phyloP scores from a whole-genome alignment of 2,888 invertebrate genomes.

The Drosophila ezoana region DNA sequence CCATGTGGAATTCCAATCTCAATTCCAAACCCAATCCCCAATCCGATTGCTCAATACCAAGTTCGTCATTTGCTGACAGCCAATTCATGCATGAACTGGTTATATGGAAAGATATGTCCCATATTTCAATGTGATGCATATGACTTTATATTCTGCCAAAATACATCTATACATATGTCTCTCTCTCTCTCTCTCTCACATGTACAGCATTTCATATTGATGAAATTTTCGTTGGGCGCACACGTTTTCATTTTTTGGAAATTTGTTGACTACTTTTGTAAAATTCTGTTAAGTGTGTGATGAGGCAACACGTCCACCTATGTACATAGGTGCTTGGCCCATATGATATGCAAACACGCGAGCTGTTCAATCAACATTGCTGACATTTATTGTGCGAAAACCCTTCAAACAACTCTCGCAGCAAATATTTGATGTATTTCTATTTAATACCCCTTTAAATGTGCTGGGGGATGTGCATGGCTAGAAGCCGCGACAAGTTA shows the following conservation, averaged over 20 bases:
- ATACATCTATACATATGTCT: too few species aligned
- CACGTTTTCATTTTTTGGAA: conserved; percentile 7
- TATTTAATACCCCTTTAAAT: not conserved
- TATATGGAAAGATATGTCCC: conserved; percentile 17
- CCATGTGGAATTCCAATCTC: conserved; percentile 5
- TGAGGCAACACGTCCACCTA: conserved; percentile 12
- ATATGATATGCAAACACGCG: conserved; percentile 34
- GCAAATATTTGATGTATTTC: conserved; percentile 35
- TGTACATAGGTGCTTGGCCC: conserved; percentile 4
- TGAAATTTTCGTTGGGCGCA: conserved; percentile 47
- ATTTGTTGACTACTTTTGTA: conserved; percentile 39
- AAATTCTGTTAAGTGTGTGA: conserved; percentile 21
- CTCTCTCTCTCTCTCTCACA: not conserved
- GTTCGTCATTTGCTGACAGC: conserved; percentile 42
- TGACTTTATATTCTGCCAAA: too few species aligned
- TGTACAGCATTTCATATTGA: conserved; percentile 53
- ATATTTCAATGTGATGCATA: conserved; percentile 16
- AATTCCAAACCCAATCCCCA: conserved; percentile 9
- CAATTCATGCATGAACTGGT: conserved; percentile 41
- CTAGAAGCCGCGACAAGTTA: not conserved
- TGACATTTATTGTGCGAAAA: conserved; percentile 55
- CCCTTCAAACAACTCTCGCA: conserved; percentile 51
- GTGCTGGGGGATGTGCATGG: not conserved
- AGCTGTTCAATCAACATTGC: conserved; percentile 63
- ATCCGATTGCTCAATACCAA: conserved; percentile 5